Conservation (phyloP, 2,888 invertebrate species). For the Drosophila atroscutellata region DNA sequence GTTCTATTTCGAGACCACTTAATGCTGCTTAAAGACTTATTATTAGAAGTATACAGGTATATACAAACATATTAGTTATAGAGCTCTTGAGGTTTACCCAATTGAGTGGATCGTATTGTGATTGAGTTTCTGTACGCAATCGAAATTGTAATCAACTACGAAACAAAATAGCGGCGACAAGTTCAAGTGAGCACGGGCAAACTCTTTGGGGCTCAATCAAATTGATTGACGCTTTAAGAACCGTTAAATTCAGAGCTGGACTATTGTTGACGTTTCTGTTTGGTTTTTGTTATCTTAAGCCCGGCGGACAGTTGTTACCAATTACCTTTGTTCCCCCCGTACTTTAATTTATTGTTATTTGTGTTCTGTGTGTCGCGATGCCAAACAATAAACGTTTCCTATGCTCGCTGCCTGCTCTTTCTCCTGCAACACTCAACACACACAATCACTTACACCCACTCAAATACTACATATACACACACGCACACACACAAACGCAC, state of each 20-base stretch:
- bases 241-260: constrained; percentile 46
- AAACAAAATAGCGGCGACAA: constrained; percentile 23
- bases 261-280: constrained; percentile 9
- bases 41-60: background rate
- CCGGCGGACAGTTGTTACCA: constrained; percentile 59
- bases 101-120: constrained; percentile 43
- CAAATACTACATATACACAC: background rate
- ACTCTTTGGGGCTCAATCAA: constrained; percentile 69
- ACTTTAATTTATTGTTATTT: constrained; percentile 59
- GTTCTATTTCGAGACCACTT: background rate
- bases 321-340: constrained; percentile 59
- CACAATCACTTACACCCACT: constrained; percentile 5
- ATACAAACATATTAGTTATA: background rate
- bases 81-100: constrained; percentile 9
- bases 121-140: constrained; percentile 20
- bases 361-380: constrained; percentile 51
- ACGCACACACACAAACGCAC: background rate
- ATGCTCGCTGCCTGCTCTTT: constrained; percentile 34
- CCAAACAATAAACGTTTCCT: constrained; percentile 51
- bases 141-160: constrained; percentile 23
- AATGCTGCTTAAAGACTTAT: background rate
- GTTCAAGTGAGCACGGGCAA: constrained; percentile 26
- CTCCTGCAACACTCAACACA: constrained; percentile 23
- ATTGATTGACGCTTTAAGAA: constrained; percentile 69
- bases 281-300: constrained; percentile 43